phyloP scores from a whole-genome alignment of 2,113 vertebrate genomes.

The Callionymus lyra region DNA sequence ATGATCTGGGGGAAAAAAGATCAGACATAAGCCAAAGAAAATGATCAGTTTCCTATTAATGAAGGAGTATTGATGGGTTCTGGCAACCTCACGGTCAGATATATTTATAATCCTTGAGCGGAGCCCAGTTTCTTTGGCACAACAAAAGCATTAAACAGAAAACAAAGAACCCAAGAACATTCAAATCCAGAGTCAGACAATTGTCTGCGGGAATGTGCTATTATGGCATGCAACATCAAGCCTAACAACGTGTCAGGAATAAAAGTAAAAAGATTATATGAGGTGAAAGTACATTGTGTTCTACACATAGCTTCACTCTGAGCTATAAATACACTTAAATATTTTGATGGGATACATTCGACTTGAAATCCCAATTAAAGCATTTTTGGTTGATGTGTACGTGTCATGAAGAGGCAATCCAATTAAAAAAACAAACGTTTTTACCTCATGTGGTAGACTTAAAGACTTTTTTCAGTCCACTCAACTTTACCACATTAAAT shows the following conservation, averaged over 20 bases:
- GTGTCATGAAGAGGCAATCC: constrained; percentile 24
- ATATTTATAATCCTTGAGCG: constrained; percentile 3
- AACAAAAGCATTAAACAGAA: constrained; percentile 19
- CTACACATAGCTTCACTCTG: constrained; percentile 8
- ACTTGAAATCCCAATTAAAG: too few relatives aligned
- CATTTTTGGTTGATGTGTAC: too few relatives aligned
- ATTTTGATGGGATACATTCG: too few relatives aligned
- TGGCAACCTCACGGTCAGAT: constrained; percentile 16
- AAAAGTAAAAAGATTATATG: constrained; percentile 7
- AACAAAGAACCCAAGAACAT: constrained; percentile 17
- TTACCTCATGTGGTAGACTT: constrained; percentile 35
- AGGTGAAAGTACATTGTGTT: not conserved
- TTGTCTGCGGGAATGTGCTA: constrained; percentile 12
- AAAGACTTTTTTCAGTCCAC: constrained; percentile 34
- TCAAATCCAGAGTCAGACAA: constrained; percentile 21
- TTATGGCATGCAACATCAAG: constrained; percentile 11
- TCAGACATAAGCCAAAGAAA: constrained; percentile 6
- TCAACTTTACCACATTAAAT: constrained; percentile 28
- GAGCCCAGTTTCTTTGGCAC: constrained; percentile 12
- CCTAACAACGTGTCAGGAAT: constrained; percentile 1
- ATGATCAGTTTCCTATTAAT: constrained; percentile 2
- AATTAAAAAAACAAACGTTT: constrained; percentile 28
- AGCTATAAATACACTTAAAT: constrained; percentile 1
- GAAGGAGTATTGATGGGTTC: constrained; percentile 5
- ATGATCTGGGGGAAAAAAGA: constrained; percentile 3